A percentile compares a stretch with the other conserved stretches of the same genome.
Evolutionary conservation across 2,797 vertebrate genomes (phyloP).

Genomic region (Centropyge bicolor): DNA sequence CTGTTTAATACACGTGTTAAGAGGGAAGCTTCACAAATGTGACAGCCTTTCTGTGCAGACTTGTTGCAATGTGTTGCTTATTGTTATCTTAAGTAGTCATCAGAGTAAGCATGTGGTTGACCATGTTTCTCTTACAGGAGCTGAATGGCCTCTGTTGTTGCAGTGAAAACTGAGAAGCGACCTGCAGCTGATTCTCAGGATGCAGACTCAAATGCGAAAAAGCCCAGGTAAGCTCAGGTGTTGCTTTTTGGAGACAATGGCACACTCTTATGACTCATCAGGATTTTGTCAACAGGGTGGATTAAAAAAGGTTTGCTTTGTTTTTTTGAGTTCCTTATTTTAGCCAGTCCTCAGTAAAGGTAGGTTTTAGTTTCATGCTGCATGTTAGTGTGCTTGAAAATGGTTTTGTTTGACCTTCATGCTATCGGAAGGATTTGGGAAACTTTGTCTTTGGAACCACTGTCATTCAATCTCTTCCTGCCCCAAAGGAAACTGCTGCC

Average conservation of each 20-base stretch:
- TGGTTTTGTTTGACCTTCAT: slow-evolving; percentile 53
- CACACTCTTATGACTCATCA: not conserved
- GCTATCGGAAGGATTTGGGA: slow-evolving; percentile 57
- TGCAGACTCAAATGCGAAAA: slow-evolving; percentile 92
- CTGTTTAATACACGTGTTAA: not conserved
- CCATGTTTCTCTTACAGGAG: slow-evolving; percentile 71
- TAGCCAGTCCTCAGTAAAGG: slow-evolving; percentile 12
- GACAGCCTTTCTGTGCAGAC: not conserved
- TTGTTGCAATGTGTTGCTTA: not conserved
- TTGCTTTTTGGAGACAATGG: not conserved
- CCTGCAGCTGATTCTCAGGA: slow-evolving; percentile 86
- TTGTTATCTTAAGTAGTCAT: not conserved
- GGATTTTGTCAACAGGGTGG: not conserved
- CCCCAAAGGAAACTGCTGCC: slow-evolving; percentile 93
- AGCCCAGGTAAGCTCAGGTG: slow-evolving; percentile 89
- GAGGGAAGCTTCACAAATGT: not conserved
- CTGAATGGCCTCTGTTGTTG: slow-evolving; percentile 87
- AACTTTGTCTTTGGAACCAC: slow-evolving; percentile 36
- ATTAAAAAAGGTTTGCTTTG: slow-evolving; percentile 19
- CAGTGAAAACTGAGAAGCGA: slow-evolving; percentile 87
- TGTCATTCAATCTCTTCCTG: slow-evolving; percentile 55
- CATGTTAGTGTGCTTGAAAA: slow-evolving; percentile 44
- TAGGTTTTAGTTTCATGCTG: slow-evolving; percentile 39
- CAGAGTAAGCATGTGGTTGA: slow-evolving; percentile 8
- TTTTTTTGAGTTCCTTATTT: slow-evolving; percentile 10